Evolutionary conservation across 2,113 vertebrate genomes (phyloP), one percentile per base, ranked within the genome.

Genomic region (Apistogramma diplotaenia): DNA sequence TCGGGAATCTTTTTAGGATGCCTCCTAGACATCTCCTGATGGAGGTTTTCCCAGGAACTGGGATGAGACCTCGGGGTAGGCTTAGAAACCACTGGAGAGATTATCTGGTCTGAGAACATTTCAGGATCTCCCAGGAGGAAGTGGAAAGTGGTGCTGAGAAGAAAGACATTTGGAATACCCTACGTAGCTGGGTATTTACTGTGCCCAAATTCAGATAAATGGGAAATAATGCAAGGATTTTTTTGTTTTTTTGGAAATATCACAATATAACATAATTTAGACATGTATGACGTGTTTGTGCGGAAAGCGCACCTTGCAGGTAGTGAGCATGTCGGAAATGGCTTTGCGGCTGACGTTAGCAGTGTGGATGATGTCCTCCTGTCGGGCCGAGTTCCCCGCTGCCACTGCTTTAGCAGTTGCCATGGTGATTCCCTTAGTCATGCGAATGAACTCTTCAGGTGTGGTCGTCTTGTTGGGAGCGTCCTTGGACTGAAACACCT

Each of bases 341-440:
- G 97, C 98, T 91, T 99, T 99, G 90, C 98, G 97, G 94, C 98
- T 99, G 87, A 99, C 95, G 89, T 99, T 99, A 29, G 98, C 98
- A 0, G 98, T 99, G 13, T 97, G 96, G 60, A 99, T 99, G 92
- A 99, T 96, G 15, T 99, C 98, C 57, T 99, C 98, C 90, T 99
- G 98, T 29, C 97, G 95, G 73, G 96, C 98, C 0, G 98, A 99
- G 94, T 99, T 99, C 46, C 98, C 98, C 0, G 98, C 97, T 55
- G 98, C 98, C 77, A 99, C 98, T 0, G 98, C 98, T 96, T 99
- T 99, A 91, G 98, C 98, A 0, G 98, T 99, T 84, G 98, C 98
- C 92, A 96, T 97, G 90, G 98, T 99, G 95, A 99, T 99, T 72
- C 98, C 98, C 93, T 99, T 99, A 4, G 97, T 99, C 98, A 99